phyloP scores from a whole-genome alignment of 2,113 vertebrate species.

The Plotosus lineatus region DNA sequence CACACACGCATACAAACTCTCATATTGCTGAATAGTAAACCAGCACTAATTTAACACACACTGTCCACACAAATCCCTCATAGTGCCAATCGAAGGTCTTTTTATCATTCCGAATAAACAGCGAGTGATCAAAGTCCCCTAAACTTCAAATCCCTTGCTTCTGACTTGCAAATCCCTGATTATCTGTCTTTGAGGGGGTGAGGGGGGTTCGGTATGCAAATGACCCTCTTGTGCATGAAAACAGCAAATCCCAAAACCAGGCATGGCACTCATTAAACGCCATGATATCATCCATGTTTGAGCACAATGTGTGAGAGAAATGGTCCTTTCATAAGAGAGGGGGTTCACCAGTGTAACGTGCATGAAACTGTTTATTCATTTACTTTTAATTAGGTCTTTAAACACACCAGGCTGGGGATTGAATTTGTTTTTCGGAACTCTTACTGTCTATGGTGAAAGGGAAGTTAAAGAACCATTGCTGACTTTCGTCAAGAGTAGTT shows the following conservation, averaged over 20 bases:
- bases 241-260: conserved; percentile 10
- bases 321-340: neutral
- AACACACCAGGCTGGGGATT: neutral
- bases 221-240: conserved; percentile 6
- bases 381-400: neutral
- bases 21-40: neutral
- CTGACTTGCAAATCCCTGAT: neutral
- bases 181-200: neutral
- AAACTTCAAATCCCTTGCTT: conserved; percentile 51
- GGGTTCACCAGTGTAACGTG: neutral
- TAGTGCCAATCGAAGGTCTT: neutral
- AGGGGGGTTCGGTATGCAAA: neutral
- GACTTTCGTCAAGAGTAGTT: no score
- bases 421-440: conserved; percentile 11
- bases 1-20: neutral
- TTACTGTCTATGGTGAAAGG: no score
- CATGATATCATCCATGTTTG: neutral
- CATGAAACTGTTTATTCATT: neutral
- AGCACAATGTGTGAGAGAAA: neutral
- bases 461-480: no score
- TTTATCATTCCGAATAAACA: conserved; percentile 32
- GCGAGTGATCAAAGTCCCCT: conserved; percentile 22
- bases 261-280: conserved; percentile 13
- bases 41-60: neutral
- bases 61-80: conserved; percentile 15